A percentile compares a stretch with the other conserved stretches of the same genome.
These are phyloP conservation scores for Polietes domitor DNA, from an alignment of 2,888 invertebrate genomes.

Conservation along the genomic window DNA sequence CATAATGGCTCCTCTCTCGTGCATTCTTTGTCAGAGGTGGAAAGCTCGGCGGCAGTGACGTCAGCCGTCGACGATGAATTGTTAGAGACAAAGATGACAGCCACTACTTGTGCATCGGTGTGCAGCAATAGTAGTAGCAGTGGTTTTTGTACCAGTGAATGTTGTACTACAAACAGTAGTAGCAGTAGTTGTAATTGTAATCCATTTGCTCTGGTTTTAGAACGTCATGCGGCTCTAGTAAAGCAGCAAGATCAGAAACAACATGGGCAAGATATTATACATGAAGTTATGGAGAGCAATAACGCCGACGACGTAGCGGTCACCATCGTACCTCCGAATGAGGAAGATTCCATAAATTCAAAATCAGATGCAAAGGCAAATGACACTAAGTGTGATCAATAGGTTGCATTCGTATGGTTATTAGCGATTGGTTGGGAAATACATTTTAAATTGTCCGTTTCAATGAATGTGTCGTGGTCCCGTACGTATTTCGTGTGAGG, in stretches of 20 bases:
- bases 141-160: constrained; percentile 68
- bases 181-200: constrained; percentile 69
- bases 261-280: constrained; percentile 6
- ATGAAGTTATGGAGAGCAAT: constrained; percentile 31
- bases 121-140: constrained; percentile 70
- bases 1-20: neutral
- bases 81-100: constrained; percentile 20
- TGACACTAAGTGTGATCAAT: constrained; percentile 35
- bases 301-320: constrained; percentile 31
- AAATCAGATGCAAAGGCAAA: neutral
- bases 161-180: constrained; percentile 69
- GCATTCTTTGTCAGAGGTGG: constrained; percentile 11
- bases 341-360: constrained; percentile 21
- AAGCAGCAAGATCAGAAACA: constrained; percentile 21
- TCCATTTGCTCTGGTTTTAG: constrained; percentile 59
- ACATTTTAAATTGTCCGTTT: neutral
- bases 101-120: constrained; percentile 41
- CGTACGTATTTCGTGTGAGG: neutral
- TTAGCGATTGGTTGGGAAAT: constrained; percentile 31
- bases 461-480: constrained; percentile 24
- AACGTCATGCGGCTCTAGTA: constrained; percentile 27
- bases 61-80: constrained; percentile 15
- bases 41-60: neutral
- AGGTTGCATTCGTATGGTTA: constrained; percentile 24
- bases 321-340: neutral